A percentile compares a stretch with the other conserved stretches of the same genome.
Conservation (phyloP, 2,888 invertebrate genomes). For the Campoletis raptor region DNA sequence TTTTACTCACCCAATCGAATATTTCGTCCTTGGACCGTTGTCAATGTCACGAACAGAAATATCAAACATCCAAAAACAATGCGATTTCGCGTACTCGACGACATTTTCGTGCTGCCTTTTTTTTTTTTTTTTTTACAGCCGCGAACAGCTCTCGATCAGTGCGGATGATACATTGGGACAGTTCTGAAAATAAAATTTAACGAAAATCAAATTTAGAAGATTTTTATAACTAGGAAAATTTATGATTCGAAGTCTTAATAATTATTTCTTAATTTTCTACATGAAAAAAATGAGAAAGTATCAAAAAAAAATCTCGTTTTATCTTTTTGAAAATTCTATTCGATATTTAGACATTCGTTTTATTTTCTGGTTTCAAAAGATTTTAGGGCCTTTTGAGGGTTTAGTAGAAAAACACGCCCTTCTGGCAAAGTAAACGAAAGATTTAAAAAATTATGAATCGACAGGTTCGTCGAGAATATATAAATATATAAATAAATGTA, state of each 20-base stretch:
- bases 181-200: constrained; percentile 73
- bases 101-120: constrained; percentile 76
- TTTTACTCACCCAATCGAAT: constrained; percentile 78
- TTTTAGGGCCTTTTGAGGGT: not conserved
- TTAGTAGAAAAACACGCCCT: not conserved
- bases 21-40: constrained; percentile 71
- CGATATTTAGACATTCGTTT: not conserved
- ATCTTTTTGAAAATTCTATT: not conserved
- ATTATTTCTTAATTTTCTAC: not conserved
- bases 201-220: not conserved
- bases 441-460: constrained; percentile 43
- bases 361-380: constrained; percentile 7
- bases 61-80: constrained; percentile 76
- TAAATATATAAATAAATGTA: constrained; percentile 3
- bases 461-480: constrained; percentile 9
- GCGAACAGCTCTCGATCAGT: constrained; percentile 70
- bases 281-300: not conserved
- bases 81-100: constrained; percentile 74
- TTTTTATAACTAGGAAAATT: not conserved
- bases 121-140: constrained; percentile 67
- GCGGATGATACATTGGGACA: constrained; percentile 76
- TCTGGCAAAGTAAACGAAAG: constrained; percentile 40
- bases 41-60: constrained; percentile 76
- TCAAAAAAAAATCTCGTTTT: not conserved
- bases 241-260: not conserved